These are phyloP conservation scores for Torymus aiolomorphi DNA, from an alignment of 2,888 invertebrate species.

Conservation along the genomic window DNA sequence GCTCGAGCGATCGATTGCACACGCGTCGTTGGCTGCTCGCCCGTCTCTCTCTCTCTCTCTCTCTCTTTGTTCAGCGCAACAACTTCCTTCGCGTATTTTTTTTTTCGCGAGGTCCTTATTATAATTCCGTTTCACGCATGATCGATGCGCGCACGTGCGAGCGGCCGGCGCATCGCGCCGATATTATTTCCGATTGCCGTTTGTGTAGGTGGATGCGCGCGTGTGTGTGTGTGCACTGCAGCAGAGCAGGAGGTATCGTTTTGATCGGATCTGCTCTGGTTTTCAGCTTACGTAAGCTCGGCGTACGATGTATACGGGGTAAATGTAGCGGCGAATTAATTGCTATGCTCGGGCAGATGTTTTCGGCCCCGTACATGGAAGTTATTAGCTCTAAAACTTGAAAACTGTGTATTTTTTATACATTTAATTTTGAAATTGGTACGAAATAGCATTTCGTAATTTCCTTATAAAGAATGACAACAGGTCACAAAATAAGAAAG, in stretches of 20 bases:
- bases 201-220: neutral
- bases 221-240: too few species aligned
- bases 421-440: too few species aligned
- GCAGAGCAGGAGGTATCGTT: too few species aligned
- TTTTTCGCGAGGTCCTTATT: slow-evolving; percentile 19
- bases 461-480: too few species aligned
- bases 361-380: too few species aligned
- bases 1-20: slow-evolving; percentile 35
- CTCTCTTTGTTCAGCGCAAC: neutral
- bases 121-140: slow-evolving; percentile 34
- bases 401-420: too few species aligned
- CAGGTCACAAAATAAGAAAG: too few species aligned
- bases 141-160: slow-evolving; percentile 10
- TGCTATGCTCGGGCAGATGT: too few species aligned
- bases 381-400: too few species aligned
- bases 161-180: neutral
- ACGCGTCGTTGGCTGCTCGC: slow-evolving; percentile 18
- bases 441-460: too few species aligned
- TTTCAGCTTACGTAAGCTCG: slow-evolving; percentile 12
- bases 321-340: neutral
- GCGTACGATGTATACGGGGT: neutral
- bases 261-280: neutral
- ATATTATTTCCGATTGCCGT: slow-evolving; percentile 25
- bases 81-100: slow-evolving; percentile 2
- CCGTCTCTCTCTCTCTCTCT: too few species aligned